Conservation (phyloP, 2,888 invertebrate species). For the Ophion ellenae region DNA sequence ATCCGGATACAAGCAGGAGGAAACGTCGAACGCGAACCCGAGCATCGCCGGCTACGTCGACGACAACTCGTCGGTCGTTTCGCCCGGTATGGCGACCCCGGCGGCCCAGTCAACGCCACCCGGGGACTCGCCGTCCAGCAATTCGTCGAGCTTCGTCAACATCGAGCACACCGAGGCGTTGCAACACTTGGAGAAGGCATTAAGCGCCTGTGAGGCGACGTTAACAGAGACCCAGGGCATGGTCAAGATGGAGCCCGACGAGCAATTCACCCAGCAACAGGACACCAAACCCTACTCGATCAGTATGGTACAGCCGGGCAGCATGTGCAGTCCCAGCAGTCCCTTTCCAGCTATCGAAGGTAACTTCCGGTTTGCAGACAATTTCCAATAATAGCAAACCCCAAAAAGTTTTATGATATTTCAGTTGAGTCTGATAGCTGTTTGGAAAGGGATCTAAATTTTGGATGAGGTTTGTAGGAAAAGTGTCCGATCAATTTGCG, state of each 20-base stretch:
- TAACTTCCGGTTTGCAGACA: constrained; percentile 61
- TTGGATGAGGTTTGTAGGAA: too few relatives aligned
- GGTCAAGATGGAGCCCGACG: constrained; percentile 83
- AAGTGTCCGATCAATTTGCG: too few relatives aligned
- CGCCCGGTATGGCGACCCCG: constrained; percentile 69
- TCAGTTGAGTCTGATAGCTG: too few relatives aligned
- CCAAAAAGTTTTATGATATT: too few relatives aligned
- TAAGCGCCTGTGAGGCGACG: constrained; percentile 82
- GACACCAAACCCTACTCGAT: constrained; percentile 81
- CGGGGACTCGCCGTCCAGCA: constrained; percentile 71
- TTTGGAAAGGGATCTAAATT: too few relatives aligned
- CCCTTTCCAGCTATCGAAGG: constrained; percentile 83
- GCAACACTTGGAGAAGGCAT: constrained; percentile 82
- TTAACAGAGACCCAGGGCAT: constrained; percentile 81
- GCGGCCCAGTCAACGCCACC: constrained; percentile 64
- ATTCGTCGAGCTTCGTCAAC: constrained; percentile 79
- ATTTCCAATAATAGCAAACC: background rate
- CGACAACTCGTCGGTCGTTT: constrained; percentile 66
- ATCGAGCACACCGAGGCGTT: constrained; percentile 82
- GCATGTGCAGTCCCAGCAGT: constrained; percentile 79
- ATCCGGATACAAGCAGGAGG: constrained; percentile 73
- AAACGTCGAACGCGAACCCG: constrained; percentile 67
- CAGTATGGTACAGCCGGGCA: constrained; percentile 79
- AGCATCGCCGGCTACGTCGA: constrained; percentile 68
- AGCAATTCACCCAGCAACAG: constrained; percentile 79